Evolutionary conservation across 1,140 invertebrate genomes (phyloP), one percentile per base, ranked within the genome.

Genomic region (Drosophila sp.): DNA sequence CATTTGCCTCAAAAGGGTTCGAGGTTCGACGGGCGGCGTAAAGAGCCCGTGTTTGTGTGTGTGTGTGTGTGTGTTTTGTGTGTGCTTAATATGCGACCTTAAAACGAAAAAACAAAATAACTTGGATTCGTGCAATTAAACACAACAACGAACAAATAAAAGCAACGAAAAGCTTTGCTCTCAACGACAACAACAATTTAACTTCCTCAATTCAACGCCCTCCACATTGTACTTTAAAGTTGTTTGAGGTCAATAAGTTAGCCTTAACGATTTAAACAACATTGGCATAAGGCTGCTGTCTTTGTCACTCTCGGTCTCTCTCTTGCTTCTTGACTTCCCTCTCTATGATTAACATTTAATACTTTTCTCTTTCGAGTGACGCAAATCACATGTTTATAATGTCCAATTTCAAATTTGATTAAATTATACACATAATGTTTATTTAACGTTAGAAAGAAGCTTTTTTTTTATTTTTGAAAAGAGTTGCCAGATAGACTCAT

Each of bases 201-300:
- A 72, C 80, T 86, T 86, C 82, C 82, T 86, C 75, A 79, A 85
- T 80, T 74, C 69, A 80, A 66, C 67, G 80, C 72, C 74, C 73
- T 76, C 44, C 57, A 38, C 57, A 38, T 38, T 33, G 57, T 60
- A 38, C 30, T 61, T 61, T 27, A 35, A 61, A 40, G 35, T 68
- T 76, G 27, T 38, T 58, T 58, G 23, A 58, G 56, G 56, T 76
- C 73, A 62, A 76, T 60, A 41, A 68, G 64, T 67, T 68, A 70
- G 70, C 70, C 40, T 72, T 72, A 72, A 35, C 54, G 62, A 55
- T 67, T 67, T 67, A 72, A 35, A 65, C 40, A 57, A 66, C 70
- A 55, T 73, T 27, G 30, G 47, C 60, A 40, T 61, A 35, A 68
- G 57, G 54, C 69, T 41, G 54, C 69, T 41, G 54, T 55, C 71